Percentiles rank a stretch among this genome's conserved stretches.
Conservation (phyloP, 2,113 vertebrate genomes). For the Caranx ignobilis region DNA sequence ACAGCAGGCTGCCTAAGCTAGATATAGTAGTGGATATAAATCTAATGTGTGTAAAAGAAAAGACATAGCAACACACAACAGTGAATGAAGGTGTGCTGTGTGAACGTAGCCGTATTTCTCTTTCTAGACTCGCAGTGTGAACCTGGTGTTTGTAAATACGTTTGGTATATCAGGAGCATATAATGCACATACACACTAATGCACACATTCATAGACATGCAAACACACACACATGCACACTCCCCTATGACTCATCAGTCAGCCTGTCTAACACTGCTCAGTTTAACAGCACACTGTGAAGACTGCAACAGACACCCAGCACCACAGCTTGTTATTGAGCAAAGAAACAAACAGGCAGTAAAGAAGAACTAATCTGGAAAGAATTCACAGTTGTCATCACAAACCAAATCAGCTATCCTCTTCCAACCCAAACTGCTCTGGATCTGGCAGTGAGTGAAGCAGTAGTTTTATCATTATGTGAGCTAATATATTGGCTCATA, state of each 20-base stretch:
- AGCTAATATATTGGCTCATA: too few species aligned
- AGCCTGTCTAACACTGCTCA: constrained; percentile 42
- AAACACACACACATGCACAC: constrained; percentile 14
- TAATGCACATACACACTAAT: constrained; percentile 12
- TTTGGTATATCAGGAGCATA: constrained; percentile 25
- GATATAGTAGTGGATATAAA: background rate
- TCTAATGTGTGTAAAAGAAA: background rate
- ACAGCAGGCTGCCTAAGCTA: background rate
- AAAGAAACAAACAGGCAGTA: constrained; percentile 20
- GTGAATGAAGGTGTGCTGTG: constrained; percentile 18
- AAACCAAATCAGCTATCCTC: background rate
- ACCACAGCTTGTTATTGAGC: constrained; percentile 33
- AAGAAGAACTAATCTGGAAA: background rate
- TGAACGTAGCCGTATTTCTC: constrained; percentile 17
- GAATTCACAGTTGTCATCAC: background rate
- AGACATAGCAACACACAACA: background rate
- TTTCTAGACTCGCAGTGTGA: constrained; percentile 13
- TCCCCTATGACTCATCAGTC: constrained; percentile 63
- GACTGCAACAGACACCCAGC: constrained; percentile 19
- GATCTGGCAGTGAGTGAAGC: background rate
- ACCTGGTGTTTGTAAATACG: constrained; percentile 29
- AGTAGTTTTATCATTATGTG: background rate
- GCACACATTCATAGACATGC: background rate
- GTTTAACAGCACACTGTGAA: constrained; percentile 48
- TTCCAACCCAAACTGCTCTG: background rate